phyloP scores from a whole-genome alignment of 2,113 vertebrate genomes.

The Phyllostomus discolor region DNA sequence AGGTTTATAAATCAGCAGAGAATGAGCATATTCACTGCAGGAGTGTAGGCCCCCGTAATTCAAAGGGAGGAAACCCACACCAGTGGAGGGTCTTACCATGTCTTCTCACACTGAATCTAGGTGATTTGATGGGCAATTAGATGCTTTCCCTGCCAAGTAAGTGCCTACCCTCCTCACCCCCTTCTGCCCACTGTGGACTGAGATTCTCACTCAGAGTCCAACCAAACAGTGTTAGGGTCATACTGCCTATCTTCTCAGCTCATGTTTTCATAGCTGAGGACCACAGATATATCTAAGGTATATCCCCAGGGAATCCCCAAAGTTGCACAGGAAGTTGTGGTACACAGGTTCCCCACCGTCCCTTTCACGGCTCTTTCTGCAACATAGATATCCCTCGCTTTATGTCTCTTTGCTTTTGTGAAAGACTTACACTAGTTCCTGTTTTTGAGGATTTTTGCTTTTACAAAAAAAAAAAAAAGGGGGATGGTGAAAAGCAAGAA shows the following conservation, averaged over 20 bases:
- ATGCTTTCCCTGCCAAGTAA: not conserved
- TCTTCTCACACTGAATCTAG: not conserved
- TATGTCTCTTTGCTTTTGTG: not conserved
- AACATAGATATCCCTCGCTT: not conserved
- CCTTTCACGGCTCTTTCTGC: not conserved
- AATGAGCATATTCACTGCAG: not conserved
- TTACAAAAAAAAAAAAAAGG: not conserved
- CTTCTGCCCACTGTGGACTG: not conserved
- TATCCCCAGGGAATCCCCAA: not conserved
- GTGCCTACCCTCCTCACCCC: not conserved
- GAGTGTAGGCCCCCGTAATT: not conserved
- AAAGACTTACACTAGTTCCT: not conserved
- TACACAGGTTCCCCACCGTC: not conserved
- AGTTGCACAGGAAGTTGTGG: not conserved
- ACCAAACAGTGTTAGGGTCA: not conserved
- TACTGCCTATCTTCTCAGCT: not conserved
- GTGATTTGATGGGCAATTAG: not conserved
- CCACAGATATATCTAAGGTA: not conserved
- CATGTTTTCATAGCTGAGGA: not conserved
- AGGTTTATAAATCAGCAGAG: not conserved
- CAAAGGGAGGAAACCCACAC: not conserved
- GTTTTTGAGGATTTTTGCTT: not conserved
- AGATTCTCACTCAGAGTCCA: not conserved
- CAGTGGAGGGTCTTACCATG: not conserved
- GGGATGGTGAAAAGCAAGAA: not conserved